phyloP scores from a whole-genome alignment of 2,797 vertebrate species.

The Alectoris magna region DNA sequence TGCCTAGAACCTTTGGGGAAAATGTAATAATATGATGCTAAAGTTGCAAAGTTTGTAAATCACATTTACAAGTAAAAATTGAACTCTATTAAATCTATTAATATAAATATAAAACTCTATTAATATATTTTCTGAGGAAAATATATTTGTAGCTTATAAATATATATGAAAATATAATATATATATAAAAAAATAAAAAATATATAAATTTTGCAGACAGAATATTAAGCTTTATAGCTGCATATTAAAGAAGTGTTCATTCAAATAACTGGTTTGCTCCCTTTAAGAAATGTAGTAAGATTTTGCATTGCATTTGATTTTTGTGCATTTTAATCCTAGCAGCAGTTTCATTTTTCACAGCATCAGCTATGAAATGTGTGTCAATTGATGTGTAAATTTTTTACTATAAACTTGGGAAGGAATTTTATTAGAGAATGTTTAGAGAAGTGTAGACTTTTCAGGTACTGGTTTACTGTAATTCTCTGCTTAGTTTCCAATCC shows the following conservation, averaged over 20 bases:
- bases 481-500: slow-evolving; percentile 24
- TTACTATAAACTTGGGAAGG: slow-evolving; percentile 10
- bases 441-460: slow-evolving; percentile 36
- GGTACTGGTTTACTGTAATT: slow-evolving; percentile 45
- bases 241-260: slow-evolving; percentile 24
- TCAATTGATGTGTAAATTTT: slow-evolving; percentile 69
- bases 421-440: slow-evolving; percentile 40
- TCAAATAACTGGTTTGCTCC: slow-evolving; percentile 35
- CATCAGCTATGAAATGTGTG: slow-evolving; percentile 31
- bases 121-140: neutral
- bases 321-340: slow-evolving; percentile 47
- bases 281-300: slow-evolving; percentile 32
- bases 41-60: neutral
- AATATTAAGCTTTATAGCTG: slow-evolving; percentile 38
- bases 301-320: slow-evolving; percentile 58
- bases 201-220: slow-evolving; percentile 24
- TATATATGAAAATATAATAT: neutral
- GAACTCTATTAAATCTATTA: neutral
- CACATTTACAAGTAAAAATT: slow-evolving; percentile 17
- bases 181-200: no score
- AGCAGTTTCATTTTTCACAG: slow-evolving; percentile 32
- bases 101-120: no score
- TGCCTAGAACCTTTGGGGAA: neutral
- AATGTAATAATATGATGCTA: neutral
- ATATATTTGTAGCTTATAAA: neutral